Base-by-base conservation (phyloP, 2,113 vertebrate species). In the Onychostoma macrolepis region DNA sequence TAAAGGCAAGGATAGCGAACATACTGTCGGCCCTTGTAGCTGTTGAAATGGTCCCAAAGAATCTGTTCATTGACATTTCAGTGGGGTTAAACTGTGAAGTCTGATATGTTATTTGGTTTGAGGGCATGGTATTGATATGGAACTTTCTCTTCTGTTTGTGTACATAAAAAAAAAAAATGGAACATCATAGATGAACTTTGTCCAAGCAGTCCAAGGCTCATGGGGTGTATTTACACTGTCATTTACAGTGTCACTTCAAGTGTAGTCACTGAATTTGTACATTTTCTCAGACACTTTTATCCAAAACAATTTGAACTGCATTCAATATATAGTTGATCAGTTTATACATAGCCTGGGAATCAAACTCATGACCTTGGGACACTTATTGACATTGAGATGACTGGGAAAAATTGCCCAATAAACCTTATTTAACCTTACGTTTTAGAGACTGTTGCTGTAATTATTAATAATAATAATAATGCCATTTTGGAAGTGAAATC, bases 11-110 rank as follows among this genome's bases (percentile, higher is more conserved):
- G 63, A 28, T 86, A 84, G 86, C 76, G 90, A 91, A 91, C 89
- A 1, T 56, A 8, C 56, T 24, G 88, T 91, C 87, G 93, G 89
- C 92, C 92, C 90, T 92, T 91, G 92, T 91, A 91, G 85, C 80
- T 91, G 85, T 85, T 71, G 58, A 89, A 92, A 87, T 88, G 56
- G 15, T 84, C 86, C 87, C 89, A 86, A 87, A 92, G 88, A 79
- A 28, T 28, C 2, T 50, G 43, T 77, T 50, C 6, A 26, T 45
- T 76, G 12, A 75, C 13, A 26, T 41, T 24, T 13, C 75, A 50
- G 12, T 77, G 75, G n/a, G n/a, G 2, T 77, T 77, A 26, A 77
- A 28, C 41, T 33, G 76, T 53, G 28, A 56, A 56, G 48, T 53
- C 15, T 50, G 4, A 79, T 19, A 26, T 78, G 45, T 33, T 41